Percentiles rank a stretch among this genome's conserved stretches.
phyloP scores from a whole-genome alignment of 2,888 invertebrate genomes.

The Callinectes sapidus region DNA sequence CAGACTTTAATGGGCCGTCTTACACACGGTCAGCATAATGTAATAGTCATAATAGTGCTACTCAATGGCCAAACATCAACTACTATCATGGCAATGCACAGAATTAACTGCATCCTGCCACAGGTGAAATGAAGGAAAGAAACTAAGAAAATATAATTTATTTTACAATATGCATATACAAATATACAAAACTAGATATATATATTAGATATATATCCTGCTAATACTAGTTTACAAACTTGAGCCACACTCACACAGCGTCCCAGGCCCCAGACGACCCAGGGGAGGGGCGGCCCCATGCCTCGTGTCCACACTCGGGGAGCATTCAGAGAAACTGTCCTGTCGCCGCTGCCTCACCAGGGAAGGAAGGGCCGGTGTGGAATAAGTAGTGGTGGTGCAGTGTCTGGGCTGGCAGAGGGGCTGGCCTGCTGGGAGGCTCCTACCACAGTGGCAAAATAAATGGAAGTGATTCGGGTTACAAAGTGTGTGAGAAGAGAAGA shows the following conservation, averaged over 20 bases:
- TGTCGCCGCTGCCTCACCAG: background rate
- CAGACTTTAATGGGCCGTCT: background rate
- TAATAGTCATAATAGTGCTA: background rate
- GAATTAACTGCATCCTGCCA: constrained; percentile 45
- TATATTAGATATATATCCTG: constrained; percentile 38
- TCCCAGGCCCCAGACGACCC: background rate
- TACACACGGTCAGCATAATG: background rate
- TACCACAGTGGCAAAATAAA: background rate
- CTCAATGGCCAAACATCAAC: background rate
- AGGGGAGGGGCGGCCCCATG: background rate
- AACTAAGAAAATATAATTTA: constrained; percentile 54
- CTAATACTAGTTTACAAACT: constrained; percentile 49
- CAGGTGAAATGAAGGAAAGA: constrained; percentile 45
- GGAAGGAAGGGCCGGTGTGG: background rate
- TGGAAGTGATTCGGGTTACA: background rate
- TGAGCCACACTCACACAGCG: constrained; percentile 32
- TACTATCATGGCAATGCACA: constrained; percentile 16
- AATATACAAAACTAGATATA: constrained; percentile 57
- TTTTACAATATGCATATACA: constrained; percentile 57
- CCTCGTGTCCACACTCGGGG: background rate
- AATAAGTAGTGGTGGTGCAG: background rate
- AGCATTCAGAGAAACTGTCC: background rate
- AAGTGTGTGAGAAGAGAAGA: background rate
- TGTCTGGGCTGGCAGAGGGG: background rate
- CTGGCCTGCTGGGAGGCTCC: background rate